These are phyloP conservation scores for Ctenicera cuprea DNA, from an alignment of 2,888 invertebrate species.

Conservation along the genomic window DNA sequence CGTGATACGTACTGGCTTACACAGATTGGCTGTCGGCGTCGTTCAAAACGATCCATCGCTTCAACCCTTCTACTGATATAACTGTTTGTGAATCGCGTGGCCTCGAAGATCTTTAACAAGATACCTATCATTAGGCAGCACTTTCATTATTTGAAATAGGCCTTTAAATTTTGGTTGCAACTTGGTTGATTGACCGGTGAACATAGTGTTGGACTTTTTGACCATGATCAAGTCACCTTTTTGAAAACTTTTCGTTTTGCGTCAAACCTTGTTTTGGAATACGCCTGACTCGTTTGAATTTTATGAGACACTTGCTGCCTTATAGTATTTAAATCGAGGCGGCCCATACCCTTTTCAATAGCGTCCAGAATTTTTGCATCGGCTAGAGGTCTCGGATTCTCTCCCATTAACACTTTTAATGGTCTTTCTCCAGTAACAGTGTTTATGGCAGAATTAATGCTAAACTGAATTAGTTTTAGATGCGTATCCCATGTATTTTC, in stretches of 20 bases:
- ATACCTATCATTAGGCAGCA: constrained; percentile 21
- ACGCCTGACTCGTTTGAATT: constrained; percentile 1
- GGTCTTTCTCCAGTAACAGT: constrained; percentile 18
- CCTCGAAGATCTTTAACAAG: constrained; percentile 23
- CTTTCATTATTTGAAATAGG: constrained; percentile 5
- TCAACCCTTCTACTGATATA: constrained; percentile 20
- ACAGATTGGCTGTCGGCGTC: background rate
- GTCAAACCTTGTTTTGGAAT: constrained; percentile 4
- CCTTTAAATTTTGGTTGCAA: constrained; percentile 21
- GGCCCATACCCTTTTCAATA: constrained; percentile 11
- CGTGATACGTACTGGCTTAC: no score
- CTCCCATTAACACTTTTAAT: background rate
- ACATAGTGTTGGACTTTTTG: background rate
- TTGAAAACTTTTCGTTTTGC: constrained; percentile 3
- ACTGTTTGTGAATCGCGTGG: constrained; percentile 4
- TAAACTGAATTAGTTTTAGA: background rate
- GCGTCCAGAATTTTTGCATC: constrained; percentile 17
- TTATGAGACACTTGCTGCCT: background rate
- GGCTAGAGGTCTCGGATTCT: background rate
- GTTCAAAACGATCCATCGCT: constrained; percentile 25
- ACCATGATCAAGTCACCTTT: background rate
- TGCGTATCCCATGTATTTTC: constrained; percentile 1
- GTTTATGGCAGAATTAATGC: constrained; percentile 31
- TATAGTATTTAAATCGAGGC: background rate
- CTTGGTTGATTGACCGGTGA: constrained; percentile 15